phyloP scores from a whole-genome alignment of 2,113 vertebrate genomes.

The Erythrocercus mccallii region DNA sequence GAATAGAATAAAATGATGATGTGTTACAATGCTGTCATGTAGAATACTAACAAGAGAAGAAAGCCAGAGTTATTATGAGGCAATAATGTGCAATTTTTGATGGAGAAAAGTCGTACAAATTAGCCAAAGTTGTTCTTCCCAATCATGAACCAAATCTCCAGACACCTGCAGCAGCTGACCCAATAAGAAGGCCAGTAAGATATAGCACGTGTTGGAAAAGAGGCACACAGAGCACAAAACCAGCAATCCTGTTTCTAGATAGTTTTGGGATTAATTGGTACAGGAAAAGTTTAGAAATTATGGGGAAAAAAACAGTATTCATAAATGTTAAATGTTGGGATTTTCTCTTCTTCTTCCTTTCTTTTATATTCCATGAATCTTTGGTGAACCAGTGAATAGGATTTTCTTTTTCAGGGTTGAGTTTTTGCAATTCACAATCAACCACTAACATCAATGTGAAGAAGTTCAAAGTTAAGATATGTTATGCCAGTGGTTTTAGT shows the following conservation, averaged over 20 bases:
- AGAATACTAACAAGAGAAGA: neutral
- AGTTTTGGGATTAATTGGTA: neutral
- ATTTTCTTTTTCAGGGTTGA: neutral
- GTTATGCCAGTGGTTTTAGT: neutral
- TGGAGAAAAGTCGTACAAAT: neutral
- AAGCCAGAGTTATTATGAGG: neutral
- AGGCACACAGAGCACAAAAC: neutral
- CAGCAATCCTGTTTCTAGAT: neutral
- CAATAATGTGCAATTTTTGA: neutral
- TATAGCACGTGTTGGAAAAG: neutral
- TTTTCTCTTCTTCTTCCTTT: neutral
- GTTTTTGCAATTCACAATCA: neutral
- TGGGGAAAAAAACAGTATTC: neutral
- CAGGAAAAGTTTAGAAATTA: neutral
- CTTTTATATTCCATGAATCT: neutral
- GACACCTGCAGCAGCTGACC: neutral
- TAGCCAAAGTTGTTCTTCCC: neutral
- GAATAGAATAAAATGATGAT: neutral
- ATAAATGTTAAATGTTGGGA: neutral
- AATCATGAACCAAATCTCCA: neutral
- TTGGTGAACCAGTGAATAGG: neutral
- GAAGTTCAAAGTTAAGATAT: neutral
- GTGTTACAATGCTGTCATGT: neutral
- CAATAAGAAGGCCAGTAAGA: neutral
- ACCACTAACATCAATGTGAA: neutral